These are phyloP conservation scores for Anolis carolinensis DNA, from an alignment of 2,113 vertebrate species.

Conservation along the genomic window DNA sequence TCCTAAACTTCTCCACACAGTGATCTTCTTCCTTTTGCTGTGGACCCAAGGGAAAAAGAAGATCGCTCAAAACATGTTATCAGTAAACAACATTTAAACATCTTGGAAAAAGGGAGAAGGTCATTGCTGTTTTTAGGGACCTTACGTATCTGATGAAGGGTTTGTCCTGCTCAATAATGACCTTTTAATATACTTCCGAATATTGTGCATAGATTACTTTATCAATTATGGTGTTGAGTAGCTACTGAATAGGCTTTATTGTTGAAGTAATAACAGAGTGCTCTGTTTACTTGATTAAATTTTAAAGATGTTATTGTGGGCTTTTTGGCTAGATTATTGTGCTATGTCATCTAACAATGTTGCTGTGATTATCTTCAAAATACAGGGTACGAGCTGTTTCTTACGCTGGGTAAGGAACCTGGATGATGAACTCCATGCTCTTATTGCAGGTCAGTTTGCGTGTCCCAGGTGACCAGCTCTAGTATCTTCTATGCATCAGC, in stretches of 20 bases:
- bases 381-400: constrained; percentile 94
- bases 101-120: neutral
- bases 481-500: neutral
- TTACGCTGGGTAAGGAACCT: constrained; percentile 94
- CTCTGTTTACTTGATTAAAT: constrained; percentile 15
- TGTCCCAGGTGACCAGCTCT: neutral
- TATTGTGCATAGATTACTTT: neutral
- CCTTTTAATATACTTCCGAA: neutral
- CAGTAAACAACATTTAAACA: neutral
- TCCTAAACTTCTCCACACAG: no score
- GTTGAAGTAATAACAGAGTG: neutral
- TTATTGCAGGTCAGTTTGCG: constrained; percentile 87
- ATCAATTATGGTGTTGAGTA: neutral
- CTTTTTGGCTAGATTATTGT: neutral
- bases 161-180: neutral
- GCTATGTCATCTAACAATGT: neutral
- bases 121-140: neutral
- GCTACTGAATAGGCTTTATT: neutral
- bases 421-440: constrained; percentile 95
- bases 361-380: constrained; percentile 47
- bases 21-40: no score
- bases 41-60: no score
- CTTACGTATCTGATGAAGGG: neutral
- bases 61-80: neutral
- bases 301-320: neutral